Percentiles rank a stretch among this genome's conserved stretches.
These are phyloP conservation scores for Otis tarda DNA, from an alignment of 2,113 vertebrate genomes.

Conservation along the genomic window DNA sequence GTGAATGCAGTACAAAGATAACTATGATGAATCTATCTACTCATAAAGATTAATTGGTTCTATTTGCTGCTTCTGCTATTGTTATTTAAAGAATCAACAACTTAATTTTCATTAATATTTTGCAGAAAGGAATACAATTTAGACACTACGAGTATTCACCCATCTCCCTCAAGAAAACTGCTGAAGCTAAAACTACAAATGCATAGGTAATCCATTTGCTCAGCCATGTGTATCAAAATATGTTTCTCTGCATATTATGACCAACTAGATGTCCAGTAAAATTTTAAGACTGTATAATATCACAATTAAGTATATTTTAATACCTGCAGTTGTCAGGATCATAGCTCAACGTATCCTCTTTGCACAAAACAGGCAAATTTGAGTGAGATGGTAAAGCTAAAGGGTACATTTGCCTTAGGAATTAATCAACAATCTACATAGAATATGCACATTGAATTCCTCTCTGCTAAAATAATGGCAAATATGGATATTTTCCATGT, in stretches of 20 bases:
- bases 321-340: not conserved
- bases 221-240: not conserved
- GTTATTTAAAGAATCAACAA: constrained; percentile 62
- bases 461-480: not conserved
- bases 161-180: constrained; percentile 6
- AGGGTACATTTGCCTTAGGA: not conserved
- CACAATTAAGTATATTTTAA: constrained; percentile 26
- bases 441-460: not conserved
- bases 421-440: not conserved
- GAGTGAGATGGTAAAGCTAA: not conserved
- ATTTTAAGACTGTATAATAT: not conserved
- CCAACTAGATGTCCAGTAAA: not conserved
- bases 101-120: constrained; percentile 42
- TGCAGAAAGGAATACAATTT: constrained; percentile 11
- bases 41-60: constrained; percentile 48
- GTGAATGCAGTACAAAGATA: not conserved
- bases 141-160: not conserved
- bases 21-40: constrained; percentile 33
- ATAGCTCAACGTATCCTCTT: not conserved
- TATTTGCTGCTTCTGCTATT: constrained; percentile 39
- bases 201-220: constrained; percentile 2
- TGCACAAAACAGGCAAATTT: not conserved
- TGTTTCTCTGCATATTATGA: not conserved
- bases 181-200: not conserved
- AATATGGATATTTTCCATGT: not conserved